Conservation (phyloP, 2,888 invertebrate genomes). For the Philhelius pedissequus region DNA sequence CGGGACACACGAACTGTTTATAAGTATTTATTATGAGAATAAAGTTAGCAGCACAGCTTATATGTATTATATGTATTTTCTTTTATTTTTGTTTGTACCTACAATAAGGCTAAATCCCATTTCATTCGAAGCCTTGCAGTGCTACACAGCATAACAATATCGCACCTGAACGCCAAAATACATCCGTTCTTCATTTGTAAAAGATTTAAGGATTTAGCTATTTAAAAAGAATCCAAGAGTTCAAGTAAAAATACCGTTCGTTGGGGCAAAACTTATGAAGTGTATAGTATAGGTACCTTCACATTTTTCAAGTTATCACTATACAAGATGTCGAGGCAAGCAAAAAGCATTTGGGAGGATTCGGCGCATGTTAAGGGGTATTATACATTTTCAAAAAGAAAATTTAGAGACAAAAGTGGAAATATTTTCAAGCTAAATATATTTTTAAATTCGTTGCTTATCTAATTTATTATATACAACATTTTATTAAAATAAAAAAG, state of each 20-base stretch:
- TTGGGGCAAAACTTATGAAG: background rate
- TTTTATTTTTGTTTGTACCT: constrained; percentile 1
- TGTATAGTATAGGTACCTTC: too few species aligned
- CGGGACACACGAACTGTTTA: constrained; percentile 43
- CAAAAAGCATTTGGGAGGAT: too few species aligned
- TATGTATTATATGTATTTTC: too few species aligned
- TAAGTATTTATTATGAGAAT: constrained; percentile 32
- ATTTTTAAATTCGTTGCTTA: too few species aligned
- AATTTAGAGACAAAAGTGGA: too few species aligned
- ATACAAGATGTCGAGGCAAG: too few species aligned
- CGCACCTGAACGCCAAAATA: constrained; percentile 36
- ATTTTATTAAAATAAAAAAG: too few species aligned
- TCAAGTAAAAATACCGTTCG: background rate
- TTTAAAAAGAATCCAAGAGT: background rate
- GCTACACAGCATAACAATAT: constrained; percentile 36
- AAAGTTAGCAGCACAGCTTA: background rate
- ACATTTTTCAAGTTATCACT: too few species aligned
- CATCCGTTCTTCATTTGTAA: background rate
- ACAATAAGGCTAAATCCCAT: constrained; percentile 45
- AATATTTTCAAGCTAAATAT: too few species aligned
- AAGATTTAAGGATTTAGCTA: constrained; percentile 32
- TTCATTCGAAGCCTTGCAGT: constrained; percentile 28
- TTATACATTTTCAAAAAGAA: too few species aligned
- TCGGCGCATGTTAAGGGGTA: too few species aligned
- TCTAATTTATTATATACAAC: too few species aligned